Conservation (phyloP, 2,113 vertebrate species). For the Macrotis lagotis region DNA sequence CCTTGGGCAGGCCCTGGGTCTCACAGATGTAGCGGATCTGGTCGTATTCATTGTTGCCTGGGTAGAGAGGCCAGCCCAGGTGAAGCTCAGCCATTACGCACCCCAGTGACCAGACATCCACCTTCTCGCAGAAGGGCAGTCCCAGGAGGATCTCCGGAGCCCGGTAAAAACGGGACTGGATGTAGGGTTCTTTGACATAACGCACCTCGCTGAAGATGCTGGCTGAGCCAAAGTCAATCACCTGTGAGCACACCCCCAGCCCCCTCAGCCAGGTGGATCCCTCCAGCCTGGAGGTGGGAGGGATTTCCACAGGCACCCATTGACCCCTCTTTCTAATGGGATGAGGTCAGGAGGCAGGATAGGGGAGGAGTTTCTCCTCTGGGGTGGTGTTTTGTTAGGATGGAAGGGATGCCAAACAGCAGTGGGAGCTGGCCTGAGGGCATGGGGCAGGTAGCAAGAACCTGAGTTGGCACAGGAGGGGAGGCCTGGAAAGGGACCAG, state of each 20-base stretch:
- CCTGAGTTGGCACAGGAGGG: too few species aligned
- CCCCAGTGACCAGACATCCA: slow-evolving; percentile 88
- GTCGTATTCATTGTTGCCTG: slow-evolving; percentile 81
- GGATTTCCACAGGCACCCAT: neutral
- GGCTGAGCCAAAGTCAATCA: slow-evolving; percentile 86
- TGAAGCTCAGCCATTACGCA: slow-evolving; percentile 85
- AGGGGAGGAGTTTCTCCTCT: too few species aligned
- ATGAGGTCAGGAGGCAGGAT: neutral
- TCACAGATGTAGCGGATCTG: slow-evolving; percentile 87
- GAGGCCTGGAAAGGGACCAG: accelerated
- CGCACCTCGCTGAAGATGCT: slow-evolving; percentile 83
- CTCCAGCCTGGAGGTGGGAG: neutral
- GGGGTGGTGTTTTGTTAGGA: neutral
- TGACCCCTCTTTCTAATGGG: neutral
- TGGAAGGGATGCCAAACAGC: neutral
- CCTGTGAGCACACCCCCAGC: slow-evolving; percentile 42
- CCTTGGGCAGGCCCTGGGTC: slow-evolving; percentile 82
- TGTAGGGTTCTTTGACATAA: slow-evolving; percentile 82
- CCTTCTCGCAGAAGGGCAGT: slow-evolving; percentile 85
- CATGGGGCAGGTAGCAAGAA: too few species aligned
- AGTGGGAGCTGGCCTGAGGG: accelerated
- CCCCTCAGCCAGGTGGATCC: neutral
- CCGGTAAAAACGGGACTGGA: slow-evolving; percentile 87
- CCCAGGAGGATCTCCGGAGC: slow-evolving; percentile 87
- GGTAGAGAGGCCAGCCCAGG: slow-evolving; percentile 87